Conservation (phyloP, 2,113 vertebrate species). For the Istiophorus platypterus region DNA sequence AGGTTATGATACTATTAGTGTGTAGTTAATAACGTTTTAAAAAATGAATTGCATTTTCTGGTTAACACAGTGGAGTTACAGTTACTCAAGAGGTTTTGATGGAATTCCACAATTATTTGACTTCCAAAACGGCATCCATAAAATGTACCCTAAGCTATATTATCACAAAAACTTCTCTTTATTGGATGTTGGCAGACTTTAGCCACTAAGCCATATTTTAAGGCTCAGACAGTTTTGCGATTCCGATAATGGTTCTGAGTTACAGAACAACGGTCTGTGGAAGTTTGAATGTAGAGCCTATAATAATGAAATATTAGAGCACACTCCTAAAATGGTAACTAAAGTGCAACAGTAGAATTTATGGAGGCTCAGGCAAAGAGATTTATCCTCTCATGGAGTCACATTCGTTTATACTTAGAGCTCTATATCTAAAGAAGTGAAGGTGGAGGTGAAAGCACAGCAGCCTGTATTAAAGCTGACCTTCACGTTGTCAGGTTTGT, state of each 20-base stretch:
- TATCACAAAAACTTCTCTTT: constrained; percentile 40
- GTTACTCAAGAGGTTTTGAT: constrained; percentile 22
- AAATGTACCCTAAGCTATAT: constrained; percentile 30
- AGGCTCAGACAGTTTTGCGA: constrained; percentile 49
- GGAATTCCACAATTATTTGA: constrained; percentile 26
- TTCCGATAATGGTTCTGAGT: constrained; percentile 47
- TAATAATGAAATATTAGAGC: constrained; percentile 59
- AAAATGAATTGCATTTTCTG: neutral
- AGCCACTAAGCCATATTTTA: constrained; percentile 52
- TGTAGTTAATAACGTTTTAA: neutral
- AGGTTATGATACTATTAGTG: neutral
- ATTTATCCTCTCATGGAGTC: constrained; percentile 46
- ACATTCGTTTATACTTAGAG: constrained; percentile 43
- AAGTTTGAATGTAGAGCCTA: constrained; percentile 38
- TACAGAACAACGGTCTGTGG: constrained; percentile 31
- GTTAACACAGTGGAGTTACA: neutral
- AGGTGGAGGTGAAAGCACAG: constrained; percentile 36
- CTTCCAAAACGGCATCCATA: constrained; percentile 42
- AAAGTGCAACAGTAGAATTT: constrained; percentile 50
- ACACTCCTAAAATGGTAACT: constrained; percentile 41
- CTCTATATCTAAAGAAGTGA: constrained; percentile 38
- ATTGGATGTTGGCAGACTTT: constrained; percentile 56
- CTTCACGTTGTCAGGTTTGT: constrained; percentile 45
- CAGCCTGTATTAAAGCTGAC: constrained; percentile 36
- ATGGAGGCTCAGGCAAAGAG: constrained; percentile 40